Percentiles rank a stretch among this genome's conserved stretches.
phyloP scores from a whole-genome alignment of 1,140 invertebrate species.

The Drosophila novamexicana region DNA sequence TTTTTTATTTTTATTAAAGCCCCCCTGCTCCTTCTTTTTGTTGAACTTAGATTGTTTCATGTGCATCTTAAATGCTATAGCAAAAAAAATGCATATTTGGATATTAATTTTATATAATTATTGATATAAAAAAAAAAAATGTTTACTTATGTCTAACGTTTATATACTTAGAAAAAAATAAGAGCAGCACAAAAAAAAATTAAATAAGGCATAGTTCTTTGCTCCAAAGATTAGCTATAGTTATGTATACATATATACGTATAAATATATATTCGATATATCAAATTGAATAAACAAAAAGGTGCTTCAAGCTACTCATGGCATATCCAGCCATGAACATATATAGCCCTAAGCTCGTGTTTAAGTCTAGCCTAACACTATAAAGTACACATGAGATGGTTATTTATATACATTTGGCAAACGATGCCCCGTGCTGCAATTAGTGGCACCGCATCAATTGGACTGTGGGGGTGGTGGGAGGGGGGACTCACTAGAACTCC shows the following conservation, averaged over 20 bases:
- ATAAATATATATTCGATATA: constrained; percentile 19
- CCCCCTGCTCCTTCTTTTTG: background rate
- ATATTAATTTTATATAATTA: constrained; percentile 50
- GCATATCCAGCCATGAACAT: constrained; percentile 4
- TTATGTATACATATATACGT: constrained; percentile 8
- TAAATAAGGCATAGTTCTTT: constrained; percentile 33
- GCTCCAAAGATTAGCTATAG: constrained; percentile 28
- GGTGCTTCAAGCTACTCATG: constrained; percentile 1
- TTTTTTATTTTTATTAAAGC: background rate
- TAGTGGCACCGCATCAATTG: constrained; percentile 11
- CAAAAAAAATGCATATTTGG: constrained; percentile 63
- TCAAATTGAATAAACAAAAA: constrained; percentile 15
- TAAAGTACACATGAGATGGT: constrained; percentile 31
- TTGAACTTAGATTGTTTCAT: constrained; percentile 17
- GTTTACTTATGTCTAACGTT: constrained; percentile 46
- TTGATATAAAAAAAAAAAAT: constrained; percentile 40
- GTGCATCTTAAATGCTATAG: constrained; percentile 49
- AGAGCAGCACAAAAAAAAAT: constrained; percentile 21
- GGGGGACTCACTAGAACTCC: constrained; percentile 60
- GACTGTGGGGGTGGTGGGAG: background rate
- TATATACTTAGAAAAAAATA: constrained; percentile 23
- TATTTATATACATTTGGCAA: constrained; percentile 28
- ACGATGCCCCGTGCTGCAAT: constrained; percentile 2
- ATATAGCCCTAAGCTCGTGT: constrained; percentile 2
- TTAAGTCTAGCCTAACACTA: constrained; percentile 18